Evolutionary conservation across 1,140 invertebrate genomes (phyloP).

Genomic region (Tribolium madens): DNA sequence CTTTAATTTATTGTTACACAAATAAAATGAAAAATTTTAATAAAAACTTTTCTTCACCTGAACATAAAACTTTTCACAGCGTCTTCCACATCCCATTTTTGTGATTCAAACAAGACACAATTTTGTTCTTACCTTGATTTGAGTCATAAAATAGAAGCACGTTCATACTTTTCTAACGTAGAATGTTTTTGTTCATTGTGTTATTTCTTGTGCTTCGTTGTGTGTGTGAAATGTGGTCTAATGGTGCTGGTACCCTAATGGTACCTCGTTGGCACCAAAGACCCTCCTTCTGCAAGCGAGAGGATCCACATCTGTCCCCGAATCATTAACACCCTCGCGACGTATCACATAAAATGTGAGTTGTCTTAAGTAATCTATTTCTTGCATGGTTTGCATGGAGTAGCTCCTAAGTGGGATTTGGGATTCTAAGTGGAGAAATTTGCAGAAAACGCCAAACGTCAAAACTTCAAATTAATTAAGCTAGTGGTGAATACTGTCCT

Average conservation of each 20-base stretch:
- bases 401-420: background rate
- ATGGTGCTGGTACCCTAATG: conserved; percentile 32
- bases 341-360: conserved; percentile 57
- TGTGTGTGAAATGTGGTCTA: conserved; percentile 33
- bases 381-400: conserved; percentile 23
- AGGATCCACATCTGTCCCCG: conserved; percentile 54
- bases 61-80: background rate
- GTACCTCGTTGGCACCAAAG: conserved; percentile 48
- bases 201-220: conserved; percentile 31
- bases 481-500: too few species aligned
- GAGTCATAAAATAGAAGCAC: conserved; percentile 21
- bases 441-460: background rate
- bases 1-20: background rate
- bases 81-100: conserved; percentile 9
- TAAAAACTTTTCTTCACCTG: background rate
- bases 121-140: conserved; percentile 20
- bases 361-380: conserved; percentile 42
- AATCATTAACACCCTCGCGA: conserved; percentile 54
- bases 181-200: conserved; percentile 30
- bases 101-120: conserved; percentile 3
- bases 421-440: background rate
- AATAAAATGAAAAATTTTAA: background rate
- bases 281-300: conserved; percentile 59
- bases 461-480: too few species aligned
- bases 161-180: conserved; percentile 10